Conservation (phyloP, 2,888 invertebrate genomes). For the Lamproptera curius region DNA sequence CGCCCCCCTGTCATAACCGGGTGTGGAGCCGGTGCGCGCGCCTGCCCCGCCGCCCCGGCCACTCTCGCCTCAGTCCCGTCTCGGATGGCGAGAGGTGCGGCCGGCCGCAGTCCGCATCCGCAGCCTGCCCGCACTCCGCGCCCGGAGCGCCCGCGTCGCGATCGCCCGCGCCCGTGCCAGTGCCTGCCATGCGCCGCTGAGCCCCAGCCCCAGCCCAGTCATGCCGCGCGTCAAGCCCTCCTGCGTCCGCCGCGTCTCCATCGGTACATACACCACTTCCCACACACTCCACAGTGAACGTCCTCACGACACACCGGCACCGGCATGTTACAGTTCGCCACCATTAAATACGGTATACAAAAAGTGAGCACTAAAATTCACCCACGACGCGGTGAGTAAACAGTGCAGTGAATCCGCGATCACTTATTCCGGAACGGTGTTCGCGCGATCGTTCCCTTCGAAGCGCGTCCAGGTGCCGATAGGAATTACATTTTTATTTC, state of each 20-base stretch:
- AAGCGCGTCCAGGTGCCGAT: slow-evolving; percentile 20
- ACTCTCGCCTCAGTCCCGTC: slow-evolving; percentile 74
- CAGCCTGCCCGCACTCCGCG: slow-evolving; percentile 39
- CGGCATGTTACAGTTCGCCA: slow-evolving; percentile 80
- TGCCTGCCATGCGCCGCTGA: slow-evolving; percentile 67
- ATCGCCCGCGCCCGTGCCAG: slow-evolving; percentile 38
- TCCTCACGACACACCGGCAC: slow-evolving; percentile 45
- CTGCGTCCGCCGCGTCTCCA: slow-evolving; percentile 77
- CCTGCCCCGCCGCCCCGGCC: slow-evolving; percentile 66
- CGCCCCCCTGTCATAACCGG: slow-evolving; percentile 84
- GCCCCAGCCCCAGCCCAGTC: slow-evolving; percentile 50
- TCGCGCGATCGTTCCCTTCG: slow-evolving; percentile 3
- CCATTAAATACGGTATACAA: slow-evolving; percentile 80
- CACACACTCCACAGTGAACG: slow-evolving; percentile 42
- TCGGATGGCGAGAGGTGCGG: slow-evolving; percentile 76
- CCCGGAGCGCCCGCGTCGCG: slow-evolving; percentile 41
- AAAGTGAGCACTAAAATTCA: slow-evolving; percentile 73
- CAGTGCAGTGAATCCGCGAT: slow-evolving; percentile 62
- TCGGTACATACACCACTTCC: slow-evolving; percentile 62
- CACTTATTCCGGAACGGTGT: slow-evolving; percentile 14
- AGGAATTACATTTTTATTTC: slow-evolving; percentile 20
- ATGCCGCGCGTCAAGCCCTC: slow-evolving; percentile 77
- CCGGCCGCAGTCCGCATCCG: slow-evolving; percentile 53
- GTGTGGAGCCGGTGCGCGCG: slow-evolving; percentile 80
- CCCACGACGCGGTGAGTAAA: slow-evolving; percentile 71